These are phyloP conservation scores for Cynoglossus semilaevis DNA, from an alignment of 2,113 vertebrate species.

Conservation along the genomic window DNA sequence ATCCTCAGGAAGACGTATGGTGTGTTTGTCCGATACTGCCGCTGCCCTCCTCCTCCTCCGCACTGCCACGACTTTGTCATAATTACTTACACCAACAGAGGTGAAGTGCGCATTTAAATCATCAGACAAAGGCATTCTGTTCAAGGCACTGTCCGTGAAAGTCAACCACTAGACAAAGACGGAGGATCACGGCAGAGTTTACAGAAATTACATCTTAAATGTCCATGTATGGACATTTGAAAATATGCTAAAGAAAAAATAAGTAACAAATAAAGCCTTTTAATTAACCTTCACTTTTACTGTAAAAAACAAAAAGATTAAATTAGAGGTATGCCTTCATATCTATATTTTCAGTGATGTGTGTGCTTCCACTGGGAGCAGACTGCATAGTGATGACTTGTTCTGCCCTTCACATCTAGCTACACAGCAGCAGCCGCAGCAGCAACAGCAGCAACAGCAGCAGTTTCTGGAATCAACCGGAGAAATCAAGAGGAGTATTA, in stretches of 20 bases:
- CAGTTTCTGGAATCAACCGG: conserved; percentile 30
- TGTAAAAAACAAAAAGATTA: no score
- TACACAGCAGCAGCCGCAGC: conserved; percentile 14
- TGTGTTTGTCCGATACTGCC: not conserved
- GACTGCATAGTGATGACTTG: not conserved
- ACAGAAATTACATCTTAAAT: no score
- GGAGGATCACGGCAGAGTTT: not conserved
- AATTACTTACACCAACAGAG: conserved; percentile 49
- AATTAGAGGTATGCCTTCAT: no score
- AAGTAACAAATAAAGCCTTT: no score
- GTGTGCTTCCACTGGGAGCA: no score
- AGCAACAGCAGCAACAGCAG: conserved; percentile 11
- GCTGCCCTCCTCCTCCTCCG: not conserved
- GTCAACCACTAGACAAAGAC: conserved; percentile 32
- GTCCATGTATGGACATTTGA: no score
- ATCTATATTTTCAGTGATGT: no score
- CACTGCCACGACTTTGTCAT: conserved; percentile 36
- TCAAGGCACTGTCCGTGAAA: conserved; percentile 27
- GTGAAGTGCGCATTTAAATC: conserved; percentile 49
- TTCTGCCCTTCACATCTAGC: conserved; percentile 1
- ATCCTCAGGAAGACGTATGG: not conserved
- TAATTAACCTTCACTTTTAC: no score
- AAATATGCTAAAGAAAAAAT: no score
- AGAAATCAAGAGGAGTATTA: conserved; percentile 33
- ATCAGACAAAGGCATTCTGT: conserved; percentile 29